Conservation (phyloP, 2,113 vertebrate species). For the Antechinus flavipes region DNA sequence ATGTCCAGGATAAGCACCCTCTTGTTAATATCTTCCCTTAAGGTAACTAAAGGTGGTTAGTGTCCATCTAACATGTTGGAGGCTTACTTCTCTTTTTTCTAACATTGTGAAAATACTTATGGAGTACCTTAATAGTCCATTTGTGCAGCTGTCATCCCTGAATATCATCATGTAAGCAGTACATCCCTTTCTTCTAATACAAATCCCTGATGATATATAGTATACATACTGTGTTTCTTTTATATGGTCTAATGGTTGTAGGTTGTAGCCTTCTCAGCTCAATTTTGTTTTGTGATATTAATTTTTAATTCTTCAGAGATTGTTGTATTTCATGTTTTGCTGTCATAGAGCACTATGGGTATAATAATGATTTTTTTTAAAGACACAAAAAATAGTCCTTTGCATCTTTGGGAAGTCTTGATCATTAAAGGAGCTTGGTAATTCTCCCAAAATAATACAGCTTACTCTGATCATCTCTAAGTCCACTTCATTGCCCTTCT, state of each 20-base stretch:
- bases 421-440: background rate
- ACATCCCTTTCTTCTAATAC: background rate
- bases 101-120: background rate
- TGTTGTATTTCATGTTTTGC: background rate
- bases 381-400: background rate
- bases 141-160: background rate
- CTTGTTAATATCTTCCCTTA: background rate
- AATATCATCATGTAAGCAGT: background rate
- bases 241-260: background rate
- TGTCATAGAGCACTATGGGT: background rate
- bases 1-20: background rate
- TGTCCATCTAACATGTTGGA: background rate
- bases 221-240: background rate
- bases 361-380: background rate
- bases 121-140: background rate
- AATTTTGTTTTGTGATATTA: background rate
- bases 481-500: background rate
- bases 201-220: background rate
- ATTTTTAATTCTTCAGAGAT: background rate
- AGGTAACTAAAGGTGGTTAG: background rate
- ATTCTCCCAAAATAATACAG: background rate
- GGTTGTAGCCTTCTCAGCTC: background rate
- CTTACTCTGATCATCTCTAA: background rate
- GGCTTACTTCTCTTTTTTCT: background rate
- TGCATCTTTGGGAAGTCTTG: background rate